Evolutionary conservation across 92 coral and sea anemone genomes (phyloP), one percentile per base, ranked within the genome.

Genomic region (Zoanthus sociatus): DNA sequence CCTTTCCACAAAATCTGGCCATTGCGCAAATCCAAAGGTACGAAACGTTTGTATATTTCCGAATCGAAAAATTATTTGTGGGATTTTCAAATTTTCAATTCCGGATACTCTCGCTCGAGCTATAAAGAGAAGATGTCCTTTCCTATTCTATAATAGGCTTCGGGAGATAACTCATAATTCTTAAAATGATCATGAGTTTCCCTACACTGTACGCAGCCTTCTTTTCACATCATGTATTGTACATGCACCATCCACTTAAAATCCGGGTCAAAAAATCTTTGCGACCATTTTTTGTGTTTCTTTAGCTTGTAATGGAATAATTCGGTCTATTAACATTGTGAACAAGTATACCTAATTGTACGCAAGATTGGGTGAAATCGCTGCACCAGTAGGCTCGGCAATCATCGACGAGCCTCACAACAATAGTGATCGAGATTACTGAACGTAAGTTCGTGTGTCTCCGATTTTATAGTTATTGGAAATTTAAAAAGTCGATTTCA

Each of bases 401-500:
- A 61, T 15, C 69, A 61, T 61, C 69, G 69, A n/a, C 16, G 69
- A 61, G 69, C 69, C 21, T 61, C 69, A 61, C 69, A 61, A 61
- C 69, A 61, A 61, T 1, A 61, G 69, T 61, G 69, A 61, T 61
- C 69, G 69, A 61, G 69, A 10, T 61, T 15, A 61, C 69, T 61
- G 69, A 61, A 61, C 69, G 69, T 61, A 61, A 61, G 69, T 61
- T 61, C 69, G 0, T 1, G 69, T 61, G 69, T 1, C 69, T 61
- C 55, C 0, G 55, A 51, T 51, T 51, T 51, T 51, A 51, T 51
- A 51, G 0, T 51, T 51, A 51, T 51, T 26, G 26, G 26, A 26
- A 26, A 51, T 0, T 51, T 61, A n/a, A 61, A 13, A 61, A 13
- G 21, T n/a, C 21, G 1, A 0, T 61, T 61, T 61, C 69, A 61